phyloP scores from a whole-genome alignment of 1,140 invertebrate genomes.

The Panagrolaimus sp. region DNA sequence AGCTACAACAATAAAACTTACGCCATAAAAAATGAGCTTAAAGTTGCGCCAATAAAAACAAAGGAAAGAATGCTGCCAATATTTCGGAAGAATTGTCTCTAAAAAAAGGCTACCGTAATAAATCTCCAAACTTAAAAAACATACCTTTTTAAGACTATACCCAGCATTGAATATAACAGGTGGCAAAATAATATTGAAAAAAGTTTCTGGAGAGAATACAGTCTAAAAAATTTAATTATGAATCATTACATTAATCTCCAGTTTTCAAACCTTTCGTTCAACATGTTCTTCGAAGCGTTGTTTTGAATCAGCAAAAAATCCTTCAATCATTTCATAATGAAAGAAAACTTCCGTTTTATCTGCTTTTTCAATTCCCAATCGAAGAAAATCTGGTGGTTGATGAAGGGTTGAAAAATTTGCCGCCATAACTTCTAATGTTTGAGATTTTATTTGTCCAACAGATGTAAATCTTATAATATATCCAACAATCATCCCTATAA shows the following conservation, averaged over 20 bases:
- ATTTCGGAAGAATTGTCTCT: constrained; percentile 98
- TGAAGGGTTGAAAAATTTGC: constrained; percentile 33
- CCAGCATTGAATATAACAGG: constrained; percentile 98
- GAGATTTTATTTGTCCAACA: constrained; percentile 39
- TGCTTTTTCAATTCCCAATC: constrained; percentile 19
- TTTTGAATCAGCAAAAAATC: constrained; percentile 46
- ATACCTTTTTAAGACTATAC: constrained; percentile 89
- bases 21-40: constrained; percentile 78
- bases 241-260: neutral
- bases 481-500: constrained; percentile 84
- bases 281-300: constrained; percentile 39
- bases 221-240: constrained; percentile 67
- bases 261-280: constrained; percentile 37
- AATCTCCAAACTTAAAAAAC: constrained; percentile 53
- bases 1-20: constrained; percentile 10
- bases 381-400: constrained; percentile 50
- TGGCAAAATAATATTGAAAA: constrained; percentile 94
- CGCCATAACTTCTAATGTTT: constrained; percentile 40
- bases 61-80: constrained; percentile 91
- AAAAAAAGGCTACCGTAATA: constrained; percentile 23
- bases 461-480: constrained; percentile 64
- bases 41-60: constrained; percentile 89
- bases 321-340: constrained; percentile 49
- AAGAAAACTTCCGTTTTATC: constrained; percentile 31
- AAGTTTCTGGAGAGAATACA: constrained; percentile 95